Conservation (phyloP, 1,140 invertebrate species). For the Antheraea mylitta region DNA sequence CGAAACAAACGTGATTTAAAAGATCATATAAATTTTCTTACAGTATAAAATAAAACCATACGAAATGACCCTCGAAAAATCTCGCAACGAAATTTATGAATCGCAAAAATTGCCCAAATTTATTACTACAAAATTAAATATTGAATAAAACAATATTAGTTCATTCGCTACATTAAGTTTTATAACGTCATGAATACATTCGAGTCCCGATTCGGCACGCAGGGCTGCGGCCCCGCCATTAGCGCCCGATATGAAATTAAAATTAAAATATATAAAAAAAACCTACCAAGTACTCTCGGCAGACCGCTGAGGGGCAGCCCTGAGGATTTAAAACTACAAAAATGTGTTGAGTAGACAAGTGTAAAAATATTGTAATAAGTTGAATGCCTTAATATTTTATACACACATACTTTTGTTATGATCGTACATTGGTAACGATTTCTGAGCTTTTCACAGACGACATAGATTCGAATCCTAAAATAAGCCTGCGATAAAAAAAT, state of each 20-base stretch:
- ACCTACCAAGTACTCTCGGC: slow-evolving; percentile 64
- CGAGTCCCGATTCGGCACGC: slow-evolving; percentile 68
- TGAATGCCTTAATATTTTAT: neutral
- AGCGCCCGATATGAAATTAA: slow-evolving; percentile 77
- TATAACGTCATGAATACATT: slow-evolving; percentile 75
- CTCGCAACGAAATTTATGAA: slow-evolving; percentile 64
- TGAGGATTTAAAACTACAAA: slow-evolving; percentile 56
- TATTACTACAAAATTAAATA: slow-evolving; percentile 72
- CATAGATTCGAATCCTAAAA: no score
- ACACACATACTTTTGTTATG: no score
- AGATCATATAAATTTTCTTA: neutral
- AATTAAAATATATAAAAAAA: slow-evolving; percentile 79
- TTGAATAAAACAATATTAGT: slow-evolving; percentile 78
- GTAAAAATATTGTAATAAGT: neutral
- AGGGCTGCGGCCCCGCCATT: slow-evolving; percentile 72
- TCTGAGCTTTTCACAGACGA: no score
- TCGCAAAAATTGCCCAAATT: slow-evolving; percentile 64
- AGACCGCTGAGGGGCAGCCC: slow-evolving; percentile 74
- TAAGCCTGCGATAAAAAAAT: no score
- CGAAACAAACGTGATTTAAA: no score
- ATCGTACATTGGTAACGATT: no score
- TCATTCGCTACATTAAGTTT: slow-evolving; percentile 76
- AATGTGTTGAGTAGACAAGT: slow-evolving; percentile 34
- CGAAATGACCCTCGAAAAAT: neutral
- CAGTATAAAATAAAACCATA: neutral